phyloP scores from a whole-genome alignment of 2,113 vertebrate genomes.

The Dicrurus megarhynchus region DNA sequence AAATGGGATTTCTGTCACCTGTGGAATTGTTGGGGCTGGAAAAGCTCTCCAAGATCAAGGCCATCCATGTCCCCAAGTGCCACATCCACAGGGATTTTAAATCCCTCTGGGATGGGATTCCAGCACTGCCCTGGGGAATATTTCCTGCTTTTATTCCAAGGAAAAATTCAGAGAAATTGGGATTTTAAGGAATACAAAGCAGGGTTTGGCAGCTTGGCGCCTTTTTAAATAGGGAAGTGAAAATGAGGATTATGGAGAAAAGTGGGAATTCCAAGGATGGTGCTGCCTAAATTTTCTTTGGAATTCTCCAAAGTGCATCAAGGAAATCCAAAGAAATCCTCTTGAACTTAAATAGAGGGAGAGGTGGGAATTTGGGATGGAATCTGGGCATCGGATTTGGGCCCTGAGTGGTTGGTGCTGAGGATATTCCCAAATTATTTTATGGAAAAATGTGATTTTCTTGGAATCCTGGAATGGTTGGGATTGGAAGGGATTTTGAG shows the following conservation, averaged over 20 bases:
- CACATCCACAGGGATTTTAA: too few species aligned
- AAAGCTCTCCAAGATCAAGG: too few species aligned
- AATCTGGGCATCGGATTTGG: background rate
- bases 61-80: too few species aligned
- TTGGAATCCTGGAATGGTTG: background rate
- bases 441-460: background rate
- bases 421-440: background rate
- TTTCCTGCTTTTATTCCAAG: background rate
- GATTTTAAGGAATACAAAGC: background rate
- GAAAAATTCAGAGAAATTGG: background rate
- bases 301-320: background rate
- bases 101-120: too few species aligned
- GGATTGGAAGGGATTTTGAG: too few species aligned
- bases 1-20: too few species aligned
- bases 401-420: background rate
- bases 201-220: background rate
- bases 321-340: background rate
- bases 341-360: too few species aligned
- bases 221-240: background rate
- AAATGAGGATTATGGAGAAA: background rate
- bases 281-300: background rate
- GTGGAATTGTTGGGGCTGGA: too few species aligned
- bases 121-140: too few species aligned
- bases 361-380: background rate
- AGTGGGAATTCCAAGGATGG: background rate